phyloP scores from a whole-genome alignment of 2,797 vertebrate genomes.

The Gallinago stenura region DNA sequence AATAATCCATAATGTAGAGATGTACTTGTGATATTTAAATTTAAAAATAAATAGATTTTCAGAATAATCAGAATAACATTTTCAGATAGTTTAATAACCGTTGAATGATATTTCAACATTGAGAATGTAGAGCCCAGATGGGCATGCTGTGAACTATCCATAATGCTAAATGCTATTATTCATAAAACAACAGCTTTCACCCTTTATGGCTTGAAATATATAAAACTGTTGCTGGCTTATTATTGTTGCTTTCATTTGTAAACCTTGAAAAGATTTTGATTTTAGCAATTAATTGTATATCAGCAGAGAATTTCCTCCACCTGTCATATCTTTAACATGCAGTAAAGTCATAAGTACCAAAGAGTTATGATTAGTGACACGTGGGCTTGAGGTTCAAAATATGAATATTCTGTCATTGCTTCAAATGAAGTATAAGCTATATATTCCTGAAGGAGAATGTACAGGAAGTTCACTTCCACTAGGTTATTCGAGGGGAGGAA shows the following conservation, averaged over 20 bases:
- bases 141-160: constrained; percentile 1
- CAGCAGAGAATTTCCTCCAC: neutral
- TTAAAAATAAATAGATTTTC: constrained; percentile 32
- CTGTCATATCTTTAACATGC: neutral
- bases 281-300: constrained; percentile 14
- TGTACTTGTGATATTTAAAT: neutral
- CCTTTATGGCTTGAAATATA: neutral
- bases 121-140: neutral
- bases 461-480: neutral
- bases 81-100: constrained; percentile 32
- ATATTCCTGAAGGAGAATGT: neutral
- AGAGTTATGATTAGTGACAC: neutral
- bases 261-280: constrained; percentile 3
- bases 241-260: neutral
- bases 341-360: neutral
- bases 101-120: constrained; percentile 49
- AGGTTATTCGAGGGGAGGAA: neutral
- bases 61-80: neutral
- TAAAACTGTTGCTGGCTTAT: neutral
- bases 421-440: neutral
- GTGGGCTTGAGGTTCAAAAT: neutral
- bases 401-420: neutral
- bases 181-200: neutral
- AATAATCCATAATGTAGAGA: neutral
- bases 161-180: neutral